Conservation (phyloP, 2,113 vertebrate genomes). For the Hippocampus comes region DNA sequence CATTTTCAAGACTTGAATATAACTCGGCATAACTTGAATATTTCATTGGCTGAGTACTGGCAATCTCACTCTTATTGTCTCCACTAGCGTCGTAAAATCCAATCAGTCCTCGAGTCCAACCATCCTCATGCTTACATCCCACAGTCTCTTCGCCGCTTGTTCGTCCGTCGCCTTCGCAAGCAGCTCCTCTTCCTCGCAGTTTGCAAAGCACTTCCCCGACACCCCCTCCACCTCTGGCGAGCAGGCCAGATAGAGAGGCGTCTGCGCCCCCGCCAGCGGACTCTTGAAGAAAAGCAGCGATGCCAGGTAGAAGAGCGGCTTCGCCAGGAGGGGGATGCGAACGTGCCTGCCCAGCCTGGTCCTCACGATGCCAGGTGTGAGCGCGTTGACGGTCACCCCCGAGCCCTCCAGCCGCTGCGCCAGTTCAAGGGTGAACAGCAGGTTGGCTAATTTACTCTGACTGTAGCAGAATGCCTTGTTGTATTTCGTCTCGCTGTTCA, state of each 20-base stretch:
- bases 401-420: slow-evolving; percentile 80
- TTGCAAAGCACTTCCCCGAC: slow-evolving; percentile 88
- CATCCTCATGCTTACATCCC: too few relatives aligned
- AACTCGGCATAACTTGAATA: neutral
- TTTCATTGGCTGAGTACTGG: neutral
- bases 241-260: slow-evolving; percentile 85
- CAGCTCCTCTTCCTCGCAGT: slow-evolving; percentile 86
- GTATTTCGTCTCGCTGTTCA: slow-evolving; percentile 87
- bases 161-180: slow-evolving; percentile 84
- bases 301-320: slow-evolving; percentile 83
- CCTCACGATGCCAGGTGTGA: slow-evolving; percentile 89
- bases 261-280: slow-evolving; percentile 89
- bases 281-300: slow-evolving; percentile 80
- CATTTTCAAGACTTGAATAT: neutral
- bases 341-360: slow-evolving; percentile 87
- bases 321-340: slow-evolving; percentile 82
- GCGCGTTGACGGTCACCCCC: slow-evolving; percentile 82
- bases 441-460: slow-evolving; percentile 91
- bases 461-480: slow-evolving; percentile 88
- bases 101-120: too few relatives aligned
- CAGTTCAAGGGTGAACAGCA: slow-evolving; percentile 85
- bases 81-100: neutral
- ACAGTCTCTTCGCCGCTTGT: slow-evolving; percentile 78
- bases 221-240: slow-evolving; percentile 84
- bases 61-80: neutral